Conservation (phyloP, 2,113 vertebrate genomes). For the Himantopus leucocephalus region DNA sequence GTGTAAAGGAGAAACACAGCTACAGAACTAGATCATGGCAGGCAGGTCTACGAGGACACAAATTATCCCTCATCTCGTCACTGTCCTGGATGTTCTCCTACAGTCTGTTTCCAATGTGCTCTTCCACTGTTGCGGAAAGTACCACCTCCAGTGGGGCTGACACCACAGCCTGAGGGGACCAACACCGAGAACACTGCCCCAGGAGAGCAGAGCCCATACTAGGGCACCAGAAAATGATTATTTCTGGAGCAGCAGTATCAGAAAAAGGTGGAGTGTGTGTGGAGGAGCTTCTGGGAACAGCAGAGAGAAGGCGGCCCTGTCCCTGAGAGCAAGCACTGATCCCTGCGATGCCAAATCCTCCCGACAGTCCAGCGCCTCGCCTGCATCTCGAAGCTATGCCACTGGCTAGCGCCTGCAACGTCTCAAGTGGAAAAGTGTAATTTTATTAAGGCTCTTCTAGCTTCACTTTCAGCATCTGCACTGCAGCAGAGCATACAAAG, state of each 20-base stretch:
- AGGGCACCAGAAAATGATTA: rapidly evolving
- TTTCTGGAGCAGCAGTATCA: not conserved
- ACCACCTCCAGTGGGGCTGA: not conserved
- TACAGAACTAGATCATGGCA: not conserved
- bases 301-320: not conserved
- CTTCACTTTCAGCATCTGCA: slow-evolving; percentile 26
- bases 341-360: not conserved
- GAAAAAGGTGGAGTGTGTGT: rapidly evolving
- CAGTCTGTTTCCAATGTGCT: not conserved
- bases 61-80: rapidly evolving
- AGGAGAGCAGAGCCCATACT: not conserved
- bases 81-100: not conserved
- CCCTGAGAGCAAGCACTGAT: not conserved
- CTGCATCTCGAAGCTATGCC: not conserved
- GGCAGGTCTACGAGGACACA: rapidly evolving
- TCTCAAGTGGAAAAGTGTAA: slow-evolving; percentile 27
- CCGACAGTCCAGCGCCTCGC: rapidly evolving
- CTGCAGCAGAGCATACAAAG: slow-evolving; percentile 36
- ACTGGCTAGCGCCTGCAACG: not conserved
- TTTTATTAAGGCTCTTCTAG: slow-evolving; percentile 13
- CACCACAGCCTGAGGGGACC: not conserved
- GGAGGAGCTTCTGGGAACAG: not conserved
- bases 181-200: rapidly evolving
- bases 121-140: not conserved
- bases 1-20: rapidly evolving